Evolutionary conservation across 1,140 invertebrate genomes (phyloP).

Genomic region (Oreohelix idahoensis): DNA sequence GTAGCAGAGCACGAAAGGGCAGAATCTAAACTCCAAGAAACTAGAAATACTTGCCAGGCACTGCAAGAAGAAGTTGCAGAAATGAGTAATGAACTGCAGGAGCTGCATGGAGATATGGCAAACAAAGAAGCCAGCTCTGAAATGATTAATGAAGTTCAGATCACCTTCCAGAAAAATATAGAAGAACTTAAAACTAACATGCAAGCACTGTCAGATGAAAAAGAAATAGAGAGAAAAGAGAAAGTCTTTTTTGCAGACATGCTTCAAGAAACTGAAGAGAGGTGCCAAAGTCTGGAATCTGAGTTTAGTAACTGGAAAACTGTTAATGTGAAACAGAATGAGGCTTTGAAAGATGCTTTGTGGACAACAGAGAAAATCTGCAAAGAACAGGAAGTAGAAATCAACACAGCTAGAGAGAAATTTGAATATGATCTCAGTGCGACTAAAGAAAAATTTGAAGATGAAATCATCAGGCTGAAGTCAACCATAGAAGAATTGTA

Average conservation of each 20-base stretch:
- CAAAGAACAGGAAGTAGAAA: background rate
- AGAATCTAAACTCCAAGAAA: conserved; percentile 39
- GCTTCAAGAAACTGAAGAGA: conserved; percentile 28
- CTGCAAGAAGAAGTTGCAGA: conserved; percentile 53
- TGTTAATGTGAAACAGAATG: conserved; percentile 22
- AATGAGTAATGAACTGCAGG: conserved; percentile 39
- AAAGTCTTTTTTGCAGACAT: conserved; percentile 37
- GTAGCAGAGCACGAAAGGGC: conserved; percentile 39
- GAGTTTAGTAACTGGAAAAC: conserved; percentile 20
- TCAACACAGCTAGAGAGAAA: background rate
- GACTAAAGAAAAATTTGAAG: background rate
- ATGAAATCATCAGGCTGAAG: background rate
- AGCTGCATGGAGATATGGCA: conserved; percentile 34
- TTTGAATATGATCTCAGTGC: background rate
- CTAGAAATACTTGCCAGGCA: conserved; percentile 21
- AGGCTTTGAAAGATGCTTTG: conserved; percentile 26
- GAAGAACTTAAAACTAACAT: conserved; percentile 36
- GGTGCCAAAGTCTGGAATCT: conserved; percentile 19
- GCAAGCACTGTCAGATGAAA: conserved; percentile 24
- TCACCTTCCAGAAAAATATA: conserved; percentile 31
- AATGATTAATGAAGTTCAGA: conserved; percentile 33
- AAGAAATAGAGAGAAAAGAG: conserved; percentile 21
- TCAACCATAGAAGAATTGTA: background rate
- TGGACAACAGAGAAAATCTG: conserved; percentile 30
- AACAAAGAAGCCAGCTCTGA: conserved; percentile 38